Evolutionary conservation across 2,113 vertebrate genomes (phyloP).

Genomic region (Nothoprocta pentlandii): DNA sequence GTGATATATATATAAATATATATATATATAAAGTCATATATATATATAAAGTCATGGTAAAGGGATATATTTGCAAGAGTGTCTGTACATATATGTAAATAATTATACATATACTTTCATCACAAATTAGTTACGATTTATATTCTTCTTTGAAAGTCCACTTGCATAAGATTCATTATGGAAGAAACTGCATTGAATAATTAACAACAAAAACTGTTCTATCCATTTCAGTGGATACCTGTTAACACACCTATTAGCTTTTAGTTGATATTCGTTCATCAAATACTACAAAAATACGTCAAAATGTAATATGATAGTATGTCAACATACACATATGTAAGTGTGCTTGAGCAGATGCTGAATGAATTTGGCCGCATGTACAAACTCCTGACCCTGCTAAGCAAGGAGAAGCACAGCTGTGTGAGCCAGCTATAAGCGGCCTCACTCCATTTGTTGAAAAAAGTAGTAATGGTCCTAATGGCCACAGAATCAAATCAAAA

Average conservation of each 20-base stretch:
- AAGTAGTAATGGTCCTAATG: neutral
- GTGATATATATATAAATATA: too few relatives aligned
- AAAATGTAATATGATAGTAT: neutral
- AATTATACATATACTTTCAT: neutral
- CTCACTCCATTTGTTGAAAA: neutral
- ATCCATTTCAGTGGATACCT: neutral
- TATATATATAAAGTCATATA: too few relatives aligned
- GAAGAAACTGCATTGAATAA: neutral
- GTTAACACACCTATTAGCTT: neutral
- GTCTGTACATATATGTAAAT: neutral
- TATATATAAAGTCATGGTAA: neutral
- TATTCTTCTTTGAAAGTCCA: neutral
- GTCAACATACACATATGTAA: neutral
- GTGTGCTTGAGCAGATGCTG: neutral
- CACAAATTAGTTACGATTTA: neutral
- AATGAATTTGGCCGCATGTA: neutral
- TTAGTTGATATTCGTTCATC: neutral
- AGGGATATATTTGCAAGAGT: neutral
- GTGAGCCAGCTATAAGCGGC: neutral
- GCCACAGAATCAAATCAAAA: neutral
- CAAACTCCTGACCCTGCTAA: neutral
- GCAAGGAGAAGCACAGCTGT: neutral
- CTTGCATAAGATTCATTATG: neutral
- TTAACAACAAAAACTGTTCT: neutral
- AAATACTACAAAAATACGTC: neutral